Evolutionary conservation across 2,797 vertebrate genomes (phyloP).

Genomic region (Falco rusticolus): DNA sequence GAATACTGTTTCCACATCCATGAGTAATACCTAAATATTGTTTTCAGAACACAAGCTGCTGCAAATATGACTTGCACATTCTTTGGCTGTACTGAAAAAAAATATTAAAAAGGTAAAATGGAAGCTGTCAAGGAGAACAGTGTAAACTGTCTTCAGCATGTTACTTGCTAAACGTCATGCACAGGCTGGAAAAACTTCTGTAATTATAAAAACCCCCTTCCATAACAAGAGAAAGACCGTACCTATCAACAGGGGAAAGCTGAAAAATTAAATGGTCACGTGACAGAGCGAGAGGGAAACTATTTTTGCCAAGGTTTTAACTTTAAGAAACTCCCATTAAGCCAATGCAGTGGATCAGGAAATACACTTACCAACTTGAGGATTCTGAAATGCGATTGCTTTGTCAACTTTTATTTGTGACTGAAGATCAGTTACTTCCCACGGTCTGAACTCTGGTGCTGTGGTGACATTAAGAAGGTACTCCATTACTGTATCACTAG

Average conservation of each 20-base stretch:
- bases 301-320: background rate
- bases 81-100: background rate
- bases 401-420: constrained; percentile 85
- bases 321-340: background rate
- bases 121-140: background rate
- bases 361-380: constrained; percentile 85
- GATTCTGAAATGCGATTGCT: constrained; percentile 84
- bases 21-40: background rate
- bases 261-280: background rate
- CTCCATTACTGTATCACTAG: constrained; percentile 88
- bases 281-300: background rate
- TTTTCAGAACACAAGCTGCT: background rate
- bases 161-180: background rate
- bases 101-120: background rate
- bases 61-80: background rate
- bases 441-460: constrained; percentile 88
- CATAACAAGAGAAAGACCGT: background rate
- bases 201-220: background rate
- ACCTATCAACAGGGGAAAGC: background rate
- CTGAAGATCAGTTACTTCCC: constrained; percentile 87
- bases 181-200: background rate
- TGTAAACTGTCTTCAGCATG: background rate
- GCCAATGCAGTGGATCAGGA: background rate
- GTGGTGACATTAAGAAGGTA: constrained; percentile 88
- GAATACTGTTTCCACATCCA: background rate